Conservation (phyloP, 2,113 vertebrate species). For the Manacus vitellinus region DNA sequence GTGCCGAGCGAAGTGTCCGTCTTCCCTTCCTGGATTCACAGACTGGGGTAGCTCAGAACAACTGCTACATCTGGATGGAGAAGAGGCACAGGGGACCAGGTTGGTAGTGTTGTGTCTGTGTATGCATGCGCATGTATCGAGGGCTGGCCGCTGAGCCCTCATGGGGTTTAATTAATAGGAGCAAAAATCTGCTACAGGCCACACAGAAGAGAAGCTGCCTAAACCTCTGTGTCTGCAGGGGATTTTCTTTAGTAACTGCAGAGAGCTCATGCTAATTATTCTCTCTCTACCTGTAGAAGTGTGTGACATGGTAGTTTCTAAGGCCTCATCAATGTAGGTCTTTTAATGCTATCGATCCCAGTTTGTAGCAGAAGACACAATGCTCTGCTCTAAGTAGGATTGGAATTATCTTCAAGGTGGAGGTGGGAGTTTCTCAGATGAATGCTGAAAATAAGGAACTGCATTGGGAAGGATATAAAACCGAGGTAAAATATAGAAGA, state of each 20-base stretch:
- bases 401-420: not conserved
- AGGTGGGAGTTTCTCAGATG: not conserved
- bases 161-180: conserved; percentile 49
- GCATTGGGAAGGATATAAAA: not conserved
- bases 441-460: not conserved
- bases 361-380: not conserved
- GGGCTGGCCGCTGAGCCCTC: conserved; percentile 16
- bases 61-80: conserved; percentile 99
- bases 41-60: conserved; percentile 96
- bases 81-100: conserved; percentile 95
- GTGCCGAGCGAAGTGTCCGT: conserved; percentile 93
- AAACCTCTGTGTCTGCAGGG: conserved; percentile 39
- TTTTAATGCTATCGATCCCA: conserved; percentile 29
- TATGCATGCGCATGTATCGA: not conserved
- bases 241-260: conserved; percentile 50
- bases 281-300: not conserved
- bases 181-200: conserved; percentile 24
- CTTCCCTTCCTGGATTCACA: conserved; percentile 97
- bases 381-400: not conserved
- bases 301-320: conserved; percentile 18
- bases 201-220: conserved; percentile 45
- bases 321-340: not conserved
- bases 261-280: conserved; percentile 43
- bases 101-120: conserved; percentile 40
- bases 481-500: not conserved